Conservation (phyloP, 2,888 invertebrate genomes). For the Ceraclea dissimilis region DNA sequence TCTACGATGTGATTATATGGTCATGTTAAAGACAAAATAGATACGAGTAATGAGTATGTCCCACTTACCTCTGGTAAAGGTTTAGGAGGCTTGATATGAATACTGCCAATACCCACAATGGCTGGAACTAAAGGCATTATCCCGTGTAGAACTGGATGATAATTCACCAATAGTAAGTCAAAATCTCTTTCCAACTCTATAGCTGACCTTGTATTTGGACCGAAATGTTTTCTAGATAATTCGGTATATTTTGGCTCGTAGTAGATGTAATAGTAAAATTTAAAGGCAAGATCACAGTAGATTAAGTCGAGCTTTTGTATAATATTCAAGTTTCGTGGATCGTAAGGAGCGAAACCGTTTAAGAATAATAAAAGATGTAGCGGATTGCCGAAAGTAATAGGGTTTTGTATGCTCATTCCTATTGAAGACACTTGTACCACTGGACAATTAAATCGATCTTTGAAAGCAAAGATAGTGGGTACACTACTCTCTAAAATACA, state of each 20-base stretch:
- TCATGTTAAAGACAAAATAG: too few species aligned
- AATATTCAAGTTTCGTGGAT: slow-evolving; percentile 36
- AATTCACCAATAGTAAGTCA: slow-evolving; percentile 40
- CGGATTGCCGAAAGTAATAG: slow-evolving; percentile 47
- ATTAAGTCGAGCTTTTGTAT: slow-evolving; percentile 31
- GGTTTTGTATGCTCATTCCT: slow-evolving; percentile 43
- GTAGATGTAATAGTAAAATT: slow-evolving; percentile 32
- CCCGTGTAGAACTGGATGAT: slow-evolving; percentile 37
- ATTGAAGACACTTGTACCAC: slow-evolving; percentile 47
- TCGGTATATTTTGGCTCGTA: slow-evolving; percentile 20
- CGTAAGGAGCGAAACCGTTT: slow-evolving; percentile 40
- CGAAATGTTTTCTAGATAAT: slow-evolving; percentile 24
- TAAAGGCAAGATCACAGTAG: slow-evolving; percentile 32
- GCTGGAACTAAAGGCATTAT: slow-evolving; percentile 39
- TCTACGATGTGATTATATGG: too few species aligned
- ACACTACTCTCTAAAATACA: slow-evolving; percentile 49
- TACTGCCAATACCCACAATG: slow-evolving; percentile 37
- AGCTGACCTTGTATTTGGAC: slow-evolving; percentile 34
- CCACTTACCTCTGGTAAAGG: slow-evolving; percentile 35
- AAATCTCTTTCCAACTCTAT: slow-evolving; percentile 40
- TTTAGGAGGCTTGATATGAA: slow-evolving; percentile 39
- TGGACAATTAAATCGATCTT: slow-evolving; percentile 47
- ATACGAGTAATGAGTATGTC: too few species aligned
- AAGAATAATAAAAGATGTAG: slow-evolving; percentile 46
- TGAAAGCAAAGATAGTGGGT: slow-evolving; percentile 43